phyloP scores from a whole-genome alignment of 1,140 invertebrate genomes.

The Acromyrmex echinatior region DNA sequence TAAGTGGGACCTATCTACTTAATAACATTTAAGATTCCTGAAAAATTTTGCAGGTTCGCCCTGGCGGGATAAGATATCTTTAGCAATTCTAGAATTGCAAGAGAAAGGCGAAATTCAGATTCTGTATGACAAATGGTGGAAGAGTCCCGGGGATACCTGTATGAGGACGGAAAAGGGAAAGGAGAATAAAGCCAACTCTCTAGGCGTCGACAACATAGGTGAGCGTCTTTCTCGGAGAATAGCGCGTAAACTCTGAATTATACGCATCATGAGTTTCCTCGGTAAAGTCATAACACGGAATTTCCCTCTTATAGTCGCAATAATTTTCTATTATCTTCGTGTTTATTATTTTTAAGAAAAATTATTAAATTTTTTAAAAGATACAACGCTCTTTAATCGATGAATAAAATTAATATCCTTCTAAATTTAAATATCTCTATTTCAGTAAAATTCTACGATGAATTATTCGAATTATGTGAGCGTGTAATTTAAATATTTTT shows the following conservation, averaged over 20 bases:
- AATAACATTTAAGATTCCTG: neutral
- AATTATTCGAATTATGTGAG: neutral
- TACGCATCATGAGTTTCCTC: constrained; percentile 26
- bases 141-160: constrained; percentile 89
- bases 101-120: constrained; percentile 91
- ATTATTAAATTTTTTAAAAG: neutral
- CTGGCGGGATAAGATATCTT: constrained; percentile 92
- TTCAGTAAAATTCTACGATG: neutral
- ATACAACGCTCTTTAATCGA: neutral
- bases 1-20: neutral
- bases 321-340: constrained; percentile 8
- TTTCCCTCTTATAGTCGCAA: constrained; percentile 1
- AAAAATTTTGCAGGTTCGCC: constrained; percentile 88
- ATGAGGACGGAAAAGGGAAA: constrained; percentile 89
- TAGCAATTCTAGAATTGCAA: constrained; percentile 92
- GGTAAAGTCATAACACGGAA: constrained; percentile 5
- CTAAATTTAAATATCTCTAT: neutral
- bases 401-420: neutral
- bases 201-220: constrained; percentile 96
- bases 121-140: constrained; percentile 93
- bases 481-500: neutral
- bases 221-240: constrained; percentile 8
- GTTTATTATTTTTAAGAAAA: constrained; percentile 9
- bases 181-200: constrained; percentile 91
- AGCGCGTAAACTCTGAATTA: constrained; percentile 43